phyloP scores from a whole-genome alignment of 2,113 vertebrate genomes.

The Sphaerodactylus townsendi region DNA sequence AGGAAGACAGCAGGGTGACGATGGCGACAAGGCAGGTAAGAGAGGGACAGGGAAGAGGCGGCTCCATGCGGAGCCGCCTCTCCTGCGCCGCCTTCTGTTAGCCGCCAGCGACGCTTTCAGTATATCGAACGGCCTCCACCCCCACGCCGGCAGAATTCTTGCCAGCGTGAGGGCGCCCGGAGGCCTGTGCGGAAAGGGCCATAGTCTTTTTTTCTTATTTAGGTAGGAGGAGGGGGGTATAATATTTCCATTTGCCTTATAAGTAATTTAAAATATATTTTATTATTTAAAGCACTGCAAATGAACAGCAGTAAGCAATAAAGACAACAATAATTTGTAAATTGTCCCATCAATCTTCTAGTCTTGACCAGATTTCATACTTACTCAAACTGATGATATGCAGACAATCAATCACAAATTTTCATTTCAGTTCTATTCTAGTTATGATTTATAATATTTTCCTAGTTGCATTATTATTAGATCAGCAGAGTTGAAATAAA shows the following conservation, averaged over 20 bases:
- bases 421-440: not conserved
- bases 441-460: not conserved
- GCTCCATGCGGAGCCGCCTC: too few species aligned
- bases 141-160: too few species aligned
- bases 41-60: too few species aligned
- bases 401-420: not conserved
- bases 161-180: too few species aligned
- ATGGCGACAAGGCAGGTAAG: too few species aligned
- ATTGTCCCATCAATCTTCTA: not conserved
- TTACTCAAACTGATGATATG: not conserved
- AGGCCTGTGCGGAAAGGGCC: too few species aligned
- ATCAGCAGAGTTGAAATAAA: conserved; percentile 9
- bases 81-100: too few species aligned
- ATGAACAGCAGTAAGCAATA: not conserved
- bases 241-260: not conserved
- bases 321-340: not conserved
- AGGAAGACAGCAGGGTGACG: too few species aligned
- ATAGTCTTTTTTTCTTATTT: not conserved
- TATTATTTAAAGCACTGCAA: not conserved
- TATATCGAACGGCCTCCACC: too few species aligned
- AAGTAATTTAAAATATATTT: not conserved
- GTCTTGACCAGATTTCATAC: not conserved
- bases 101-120: too few species aligned
- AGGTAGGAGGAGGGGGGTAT: not conserved
- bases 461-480: conserved; percentile 3